Base-by-base conservation (phyloP, 1,140 invertebrate genomes). In the Drosophila teissieri region DNA sequence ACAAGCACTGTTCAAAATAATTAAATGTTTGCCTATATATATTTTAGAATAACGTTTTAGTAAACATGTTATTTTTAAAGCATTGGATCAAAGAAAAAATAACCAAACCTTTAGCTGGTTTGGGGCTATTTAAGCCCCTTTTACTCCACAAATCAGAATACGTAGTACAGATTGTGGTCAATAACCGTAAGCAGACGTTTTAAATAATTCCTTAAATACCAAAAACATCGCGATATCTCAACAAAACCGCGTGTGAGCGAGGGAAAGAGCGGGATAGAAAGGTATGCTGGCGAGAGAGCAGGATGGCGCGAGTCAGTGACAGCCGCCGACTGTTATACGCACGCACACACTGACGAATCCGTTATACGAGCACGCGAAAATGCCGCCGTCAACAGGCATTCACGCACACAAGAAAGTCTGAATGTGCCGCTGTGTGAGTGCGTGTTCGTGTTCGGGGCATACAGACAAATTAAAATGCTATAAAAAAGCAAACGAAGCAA, bases 401-500 rank as follows among this genome's bases (percentile, higher is more conserved):
- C 22, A 85, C 49, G 56, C 52, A 60, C 55, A 46, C 42, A 42
- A 8, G 44, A n/a, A 44, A 24, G 10, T 14, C 12, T 15, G 10
- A n/a, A 22, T 22, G 22, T 34, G 49, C 11, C 48, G 45, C 53
- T 73, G 62, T 73, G 58, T 76, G 57, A 72, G 84, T 53, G 42
- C 27, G 42, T 70, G 52, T 77, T 84, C 83, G 72, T 83, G 83
- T 77, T 79, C 62, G 45, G 65, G 80, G 76, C 45, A 88, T 89
- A 88, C 80, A 90, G 84, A 90, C 85, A 89, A 89, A 89, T 89
- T 89, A 89, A 89, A 89, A 89, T 60, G 84, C 84, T 90, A 89
- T 89, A 89, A 89, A 89, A 89, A 78, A 89, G 85, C 85, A 89
- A 89, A 89, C 84, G 84, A 89, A 89, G 64, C 65, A 89, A 89